These are phyloP conservation scores for Amblyopsis hoosieri DNA, from an alignment of 2,797 vertebrate genomes.

Conservation along the genomic window DNA sequence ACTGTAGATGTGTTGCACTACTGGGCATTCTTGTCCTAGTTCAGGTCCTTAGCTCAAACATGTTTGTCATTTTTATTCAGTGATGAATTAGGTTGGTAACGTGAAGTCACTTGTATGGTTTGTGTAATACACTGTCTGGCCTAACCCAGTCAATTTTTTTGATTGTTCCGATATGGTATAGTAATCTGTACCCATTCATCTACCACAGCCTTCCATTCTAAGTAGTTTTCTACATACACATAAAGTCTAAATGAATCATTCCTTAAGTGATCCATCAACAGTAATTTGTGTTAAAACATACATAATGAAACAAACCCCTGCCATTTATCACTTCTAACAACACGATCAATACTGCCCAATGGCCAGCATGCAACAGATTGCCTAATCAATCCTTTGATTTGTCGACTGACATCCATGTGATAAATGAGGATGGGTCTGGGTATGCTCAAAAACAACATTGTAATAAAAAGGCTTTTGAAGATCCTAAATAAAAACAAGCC, in stretches of 20 bases:
- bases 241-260: constrained; percentile 32
- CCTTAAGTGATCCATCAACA: constrained; percentile 37
- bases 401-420: constrained; percentile 41
- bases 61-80: neutral
- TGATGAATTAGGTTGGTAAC: constrained; percentile 38
- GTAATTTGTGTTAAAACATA: constrained; percentile 37
- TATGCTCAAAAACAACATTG: neutral
- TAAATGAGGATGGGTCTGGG: constrained; percentile 27
- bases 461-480: constrained; percentile 13
- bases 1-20: too few species aligned
- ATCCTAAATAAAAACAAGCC: constrained; percentile 12
- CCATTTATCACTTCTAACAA: constrained; percentile 45
- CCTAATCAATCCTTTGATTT: constrained; percentile 46
- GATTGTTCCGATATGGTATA: constrained; percentile 22
- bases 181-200: constrained; percentile 12
- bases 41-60: too few species aligned
- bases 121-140: constrained; percentile 22
- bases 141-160: constrained; percentile 17
- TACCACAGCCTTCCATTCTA: constrained; percentile 1
- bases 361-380: constrained; percentile 31
- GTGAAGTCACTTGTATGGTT: constrained; percentile 17
- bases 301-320: constrained; percentile 15
- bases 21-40: too few species aligned
- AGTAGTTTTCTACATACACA: neutral
- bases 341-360: constrained; percentile 38